Percentiles rank a stretch among this genome's conserved stretches.
Evolutionary conservation across 30 jellyfish, hydroid and myxozoan species (phyloP).

Genomic region (Chrysaora quinquecirrha): DNA sequence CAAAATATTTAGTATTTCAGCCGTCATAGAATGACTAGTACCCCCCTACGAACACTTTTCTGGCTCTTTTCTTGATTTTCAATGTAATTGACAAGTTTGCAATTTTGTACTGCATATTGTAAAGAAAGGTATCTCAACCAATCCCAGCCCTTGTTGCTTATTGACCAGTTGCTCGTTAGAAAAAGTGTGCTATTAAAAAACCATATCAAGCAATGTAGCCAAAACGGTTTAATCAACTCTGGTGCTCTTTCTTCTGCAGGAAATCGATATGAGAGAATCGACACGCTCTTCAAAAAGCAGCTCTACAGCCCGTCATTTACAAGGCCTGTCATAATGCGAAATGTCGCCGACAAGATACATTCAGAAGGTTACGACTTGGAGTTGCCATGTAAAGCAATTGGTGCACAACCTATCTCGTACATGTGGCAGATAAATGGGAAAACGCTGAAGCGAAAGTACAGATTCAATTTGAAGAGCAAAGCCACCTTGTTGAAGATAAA

Average conservation of each 20-base stretch:
- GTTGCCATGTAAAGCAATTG: conserved; percentile 79
- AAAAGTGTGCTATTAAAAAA: no score
- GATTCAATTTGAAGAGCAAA: conserved; percentile 54
- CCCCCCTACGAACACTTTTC: no score
- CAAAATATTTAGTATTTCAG: no score
- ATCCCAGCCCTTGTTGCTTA: no score
- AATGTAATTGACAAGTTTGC: no score
- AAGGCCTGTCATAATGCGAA: conserved; percentile 45
- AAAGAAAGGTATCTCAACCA: no score
- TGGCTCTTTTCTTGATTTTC: no score
- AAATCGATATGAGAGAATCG: conserved; percentile 27
- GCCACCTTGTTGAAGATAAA: conserved; percentile 76
- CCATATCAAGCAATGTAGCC: no score
- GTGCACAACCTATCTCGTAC: conserved; percentile 71
- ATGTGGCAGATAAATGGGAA: conserved; percentile 73
- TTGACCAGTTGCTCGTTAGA: no score
- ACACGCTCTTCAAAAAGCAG: conserved; percentile 6
- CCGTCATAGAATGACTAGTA: no score
- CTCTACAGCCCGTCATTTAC: conserved; percentile 55
- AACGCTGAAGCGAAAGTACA: conserved; percentile 30
- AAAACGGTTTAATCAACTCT: no score
- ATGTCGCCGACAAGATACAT: conserved; percentile 47
- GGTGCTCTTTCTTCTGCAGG: conserved; percentile 23
- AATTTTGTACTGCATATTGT: no score
- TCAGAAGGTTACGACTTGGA: conserved; percentile 63